Evolutionary conservation across 2,113 vertebrate genomes (phyloP).

Genomic region (Hyla sarda): DNA sequence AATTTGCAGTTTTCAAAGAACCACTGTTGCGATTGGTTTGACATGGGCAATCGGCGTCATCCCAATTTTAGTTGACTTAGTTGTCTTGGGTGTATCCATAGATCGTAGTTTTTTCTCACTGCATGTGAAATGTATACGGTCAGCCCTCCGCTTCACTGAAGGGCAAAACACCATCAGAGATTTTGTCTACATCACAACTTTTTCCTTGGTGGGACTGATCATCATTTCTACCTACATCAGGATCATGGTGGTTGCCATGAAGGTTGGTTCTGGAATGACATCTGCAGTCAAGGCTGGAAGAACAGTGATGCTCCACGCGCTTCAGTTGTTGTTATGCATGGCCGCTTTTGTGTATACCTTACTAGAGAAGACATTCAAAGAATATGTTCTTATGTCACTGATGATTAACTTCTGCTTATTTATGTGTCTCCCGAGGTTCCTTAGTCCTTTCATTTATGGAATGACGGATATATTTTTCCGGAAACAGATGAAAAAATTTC

Average conservation of each 20-base stretch:
- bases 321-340: slow-evolving; percentile 16
- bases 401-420: background rate
- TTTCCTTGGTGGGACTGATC: background rate
- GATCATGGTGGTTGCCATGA: background rate
- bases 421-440: slow-evolving; percentile 19
- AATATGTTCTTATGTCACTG: background rate
- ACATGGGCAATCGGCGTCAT: background rate
- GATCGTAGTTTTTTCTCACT: background rate
- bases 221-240: slow-evolving; percentile 5
- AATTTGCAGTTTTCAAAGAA: background rate
- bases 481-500: background rate
- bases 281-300: background rate
- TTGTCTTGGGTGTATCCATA: background rate
- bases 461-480: background rate
- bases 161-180: background rate
- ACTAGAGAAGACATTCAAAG: background rate
- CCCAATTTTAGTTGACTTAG: background rate
- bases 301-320: slow-evolving; percentile 4
- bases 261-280: background rate
- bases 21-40: background rate
- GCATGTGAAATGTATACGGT: background rate
- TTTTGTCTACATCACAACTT: background rate
- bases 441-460: slow-evolving; percentile 18
- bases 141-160: background rate
- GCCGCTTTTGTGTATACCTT: background rate